Evolutionary conservation across 1,140 invertebrate species (phyloP).

Genomic region (Trichomalopsis sarcophagae): DNA sequence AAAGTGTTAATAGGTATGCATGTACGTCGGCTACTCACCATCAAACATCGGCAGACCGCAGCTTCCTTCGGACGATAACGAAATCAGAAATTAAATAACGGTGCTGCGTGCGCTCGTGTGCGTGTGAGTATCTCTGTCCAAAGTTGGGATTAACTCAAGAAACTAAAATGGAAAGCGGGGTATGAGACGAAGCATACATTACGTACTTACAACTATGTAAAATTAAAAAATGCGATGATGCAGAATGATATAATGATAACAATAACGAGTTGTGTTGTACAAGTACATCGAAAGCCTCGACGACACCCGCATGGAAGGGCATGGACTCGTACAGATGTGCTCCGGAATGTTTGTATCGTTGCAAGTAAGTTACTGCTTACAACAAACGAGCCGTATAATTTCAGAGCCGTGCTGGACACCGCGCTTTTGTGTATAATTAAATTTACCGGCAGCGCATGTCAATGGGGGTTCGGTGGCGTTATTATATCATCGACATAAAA

Average conservation of each 20-base stretch:
- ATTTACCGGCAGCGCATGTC: too few species aligned
- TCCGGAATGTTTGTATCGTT: too few species aligned
- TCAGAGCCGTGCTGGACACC: too few species aligned
- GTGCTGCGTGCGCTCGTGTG: conserved; percentile 47
- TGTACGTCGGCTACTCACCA: conserved; percentile 63
- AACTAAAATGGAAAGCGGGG: conserved; percentile 57
- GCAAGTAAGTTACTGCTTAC: too few species aligned
- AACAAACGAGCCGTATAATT: too few species aligned
- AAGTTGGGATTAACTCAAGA: conserved; percentile 68
- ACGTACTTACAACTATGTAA: not conserved
- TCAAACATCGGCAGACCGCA: conserved; percentile 69
- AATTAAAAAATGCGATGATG: not conserved
- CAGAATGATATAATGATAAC: not conserved
- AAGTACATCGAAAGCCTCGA: too few species aligned
- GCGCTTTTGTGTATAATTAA: too few species aligned
- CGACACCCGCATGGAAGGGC: too few species aligned
- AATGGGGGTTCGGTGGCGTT: too few species aligned
- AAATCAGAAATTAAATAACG: conserved; percentile 67
- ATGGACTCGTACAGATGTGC: too few species aligned
- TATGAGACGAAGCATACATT: not conserved
- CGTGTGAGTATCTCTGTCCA: conserved; percentile 51
- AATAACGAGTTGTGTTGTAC: not conserved
- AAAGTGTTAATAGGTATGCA: not conserved
- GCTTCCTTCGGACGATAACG: conserved; percentile 63
- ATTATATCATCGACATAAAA: too few species aligned